Conservation (phyloP, 2,113 vertebrate species). For the Callionymus lyra region DNA sequence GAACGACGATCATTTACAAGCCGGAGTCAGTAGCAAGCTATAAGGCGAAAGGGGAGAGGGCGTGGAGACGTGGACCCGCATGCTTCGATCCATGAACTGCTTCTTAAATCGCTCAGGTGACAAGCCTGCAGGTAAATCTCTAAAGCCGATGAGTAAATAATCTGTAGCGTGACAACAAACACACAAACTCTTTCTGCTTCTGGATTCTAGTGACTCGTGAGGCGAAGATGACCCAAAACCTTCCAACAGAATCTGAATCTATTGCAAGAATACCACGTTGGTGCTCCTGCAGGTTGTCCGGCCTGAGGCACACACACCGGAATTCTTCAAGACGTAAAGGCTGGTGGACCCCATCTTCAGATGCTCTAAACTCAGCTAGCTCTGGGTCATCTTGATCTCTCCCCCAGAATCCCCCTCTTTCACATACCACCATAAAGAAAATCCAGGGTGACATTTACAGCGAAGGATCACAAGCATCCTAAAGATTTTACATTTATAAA, state of each 20-base stretch:
- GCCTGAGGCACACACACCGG: conserved; percentile 32
- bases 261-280: background rate
- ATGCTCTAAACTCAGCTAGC: background rate
- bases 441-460: background rate
- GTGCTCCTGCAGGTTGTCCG: conserved; percentile 45
- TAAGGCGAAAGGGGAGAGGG: conserved; percentile 42
- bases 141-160: background rate
- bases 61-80: conserved; percentile 46
- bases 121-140: background rate
- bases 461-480: background rate
- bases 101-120: too few relatives aligned
- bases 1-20: conserved; percentile 58
- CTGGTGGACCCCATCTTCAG: conserved; percentile 31
- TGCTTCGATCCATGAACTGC: conserved; percentile 43
- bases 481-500: too few relatives aligned
- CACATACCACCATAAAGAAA: background rate
- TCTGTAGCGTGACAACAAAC: background rate
- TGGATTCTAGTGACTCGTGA: too few relatives aligned
- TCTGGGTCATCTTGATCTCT: conserved; percentile 13
- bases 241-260: background rate
- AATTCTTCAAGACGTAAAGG: conserved; percentile 24
- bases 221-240: conserved; percentile 27
- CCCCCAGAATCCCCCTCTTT: background rate
- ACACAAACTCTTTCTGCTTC: conserved; percentile 1
- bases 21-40: conserved; percentile 48